A percentile compares a stretch with the other conserved stretches of the same genome.
Evolutionary conservation across 2,797 vertebrate species (phyloP).

Genomic region (Bovichtus diacanthus): DNA sequence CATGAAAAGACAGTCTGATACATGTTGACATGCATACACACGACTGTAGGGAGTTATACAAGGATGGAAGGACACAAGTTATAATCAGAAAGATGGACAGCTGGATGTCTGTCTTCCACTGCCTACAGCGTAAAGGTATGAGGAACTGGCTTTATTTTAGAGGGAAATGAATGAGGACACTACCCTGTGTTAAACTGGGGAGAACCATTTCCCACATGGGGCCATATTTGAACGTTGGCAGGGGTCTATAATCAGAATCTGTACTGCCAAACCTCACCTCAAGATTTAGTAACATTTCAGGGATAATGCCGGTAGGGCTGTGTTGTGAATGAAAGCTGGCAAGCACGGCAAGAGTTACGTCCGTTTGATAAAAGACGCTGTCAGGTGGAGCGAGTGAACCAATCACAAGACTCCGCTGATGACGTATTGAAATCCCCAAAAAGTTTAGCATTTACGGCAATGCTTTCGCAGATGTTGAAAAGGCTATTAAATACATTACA

Average conservation of each 20-base stretch:
- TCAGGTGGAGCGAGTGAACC: not conserved
- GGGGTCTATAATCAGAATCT: not conserved
- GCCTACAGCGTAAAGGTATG: not conserved
- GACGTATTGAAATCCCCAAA: not conserved
- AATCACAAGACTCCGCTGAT: not conserved
- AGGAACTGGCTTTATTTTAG: conserved; percentile 11
- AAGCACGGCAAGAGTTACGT: not conserved
- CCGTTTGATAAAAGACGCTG: not conserved
- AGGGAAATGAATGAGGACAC: not conserved
- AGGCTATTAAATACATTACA: not conserved
- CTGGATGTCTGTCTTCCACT: conserved; percentile 5
- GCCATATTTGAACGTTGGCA: not conserved
- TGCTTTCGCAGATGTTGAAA: not conserved
- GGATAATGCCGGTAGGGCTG: not conserved
- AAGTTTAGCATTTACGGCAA: not conserved
- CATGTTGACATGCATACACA: conserved; percentile 43
- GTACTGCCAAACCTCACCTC: not conserved
- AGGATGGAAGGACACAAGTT: conserved; percentile 39
- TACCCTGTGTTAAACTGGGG: not conserved
- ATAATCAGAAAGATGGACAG: conserved; percentile 52
- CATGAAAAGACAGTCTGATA: conserved; percentile 27
- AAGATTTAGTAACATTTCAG: too few species aligned
- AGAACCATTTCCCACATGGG: not conserved
- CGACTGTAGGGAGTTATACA: conserved; percentile 31
- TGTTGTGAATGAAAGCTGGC: not conserved